phyloP scores from a whole-genome alignment of 2,888 invertebrate species.

The Lithophane leautieri region DNA sequence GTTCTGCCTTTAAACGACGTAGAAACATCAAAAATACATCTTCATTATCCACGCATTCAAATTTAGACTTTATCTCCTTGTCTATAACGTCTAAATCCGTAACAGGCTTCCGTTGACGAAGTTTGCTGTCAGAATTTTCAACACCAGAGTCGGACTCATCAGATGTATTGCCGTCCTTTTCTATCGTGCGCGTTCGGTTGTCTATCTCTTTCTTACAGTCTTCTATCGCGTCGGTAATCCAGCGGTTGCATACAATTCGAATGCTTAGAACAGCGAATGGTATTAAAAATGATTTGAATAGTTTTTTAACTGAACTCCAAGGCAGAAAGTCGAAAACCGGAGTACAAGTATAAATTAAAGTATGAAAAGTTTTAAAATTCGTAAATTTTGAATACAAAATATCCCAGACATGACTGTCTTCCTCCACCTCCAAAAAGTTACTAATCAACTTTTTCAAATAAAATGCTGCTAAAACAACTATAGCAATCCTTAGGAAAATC shows the following conservation, averaged over 20 bases:
- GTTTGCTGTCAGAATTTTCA: conserved; percentile 85
- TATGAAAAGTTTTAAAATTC: conserved; percentile 93
- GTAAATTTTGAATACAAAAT: conserved; percentile 93
- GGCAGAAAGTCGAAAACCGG: conserved; percentile 94
- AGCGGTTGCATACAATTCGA: conserved; percentile 79
- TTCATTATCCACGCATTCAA: conserved; percentile 66
- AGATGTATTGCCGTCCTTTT: conserved; percentile 72
- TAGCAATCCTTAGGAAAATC: conserved; percentile 73
- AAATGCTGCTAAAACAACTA: conserved; percentile 74
- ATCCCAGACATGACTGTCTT: conserved; percentile 93
- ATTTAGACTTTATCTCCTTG: conserved; percentile 66
- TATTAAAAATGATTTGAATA: conserved; percentile 90
- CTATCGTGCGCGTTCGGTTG: conserved; percentile 61
- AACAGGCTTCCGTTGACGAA: conserved; percentile 70
- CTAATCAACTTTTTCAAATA: conserved; percentile 84
- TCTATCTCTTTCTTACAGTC: conserved; percentile 64
- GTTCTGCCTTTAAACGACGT: conserved; percentile 83
- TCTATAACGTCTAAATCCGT: conserved; percentile 73
- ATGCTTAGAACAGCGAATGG: conserved; percentile 89
- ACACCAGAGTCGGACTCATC: conserved; percentile 89
- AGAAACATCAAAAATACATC: conserved; percentile 72
- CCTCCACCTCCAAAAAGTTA: conserved; percentile 80
- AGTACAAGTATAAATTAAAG: conserved; percentile 94
- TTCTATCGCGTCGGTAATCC: conserved; percentile 72
- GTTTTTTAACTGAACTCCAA: conserved; percentile 85